Base-by-base conservation (phyloP, 2,888 invertebrate genomes). In the Pyrrhosoma nymphula region DNA sequence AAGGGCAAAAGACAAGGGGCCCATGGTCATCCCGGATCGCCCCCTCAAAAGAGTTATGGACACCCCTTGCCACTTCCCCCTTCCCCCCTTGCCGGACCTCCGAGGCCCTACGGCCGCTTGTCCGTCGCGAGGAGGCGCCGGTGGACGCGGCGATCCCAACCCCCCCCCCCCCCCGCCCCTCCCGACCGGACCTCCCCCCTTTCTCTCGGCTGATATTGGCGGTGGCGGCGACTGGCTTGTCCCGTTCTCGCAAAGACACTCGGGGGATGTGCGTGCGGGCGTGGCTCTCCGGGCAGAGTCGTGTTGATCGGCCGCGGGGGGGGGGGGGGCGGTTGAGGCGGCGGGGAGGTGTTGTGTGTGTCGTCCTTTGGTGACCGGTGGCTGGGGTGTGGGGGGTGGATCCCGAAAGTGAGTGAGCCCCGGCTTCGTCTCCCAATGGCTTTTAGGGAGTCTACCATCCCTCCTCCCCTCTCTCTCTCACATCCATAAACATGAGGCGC, bases 401-500 rank as follows among this genome's bases (percentile, higher is more conserved):
- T n/a, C n/a, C n/a, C 14, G 10, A 47, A 3, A 20, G 26, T 23
- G 55, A 23, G 55, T 0, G 89, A 89, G 89, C 23, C 89, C 47
- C 89, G 56, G 89, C 47, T 89, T 89, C 89, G 56, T 55, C n/a
- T 26, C 56, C 89, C 89, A 47, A 56, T 89, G 89, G 55, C 88
- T 82, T 82, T 82, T 35, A 35, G 56, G 55, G 56, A n/a, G n/a
- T 56, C 69, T 10, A 26, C 4, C 12, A 10, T 47, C 2, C 8
- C 8, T 47, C 47, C 47, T n/a, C n/a, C n/a, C n/a, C n/a, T n/a
- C 47, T 47, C 47, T 47, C 47, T 47, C 8, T 26, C 69, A 0
- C 89, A 89, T 89, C 55, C 89, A 89, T 89, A 89, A n/a, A 26
- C 89, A 89, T 89, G 56, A 56, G 89, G 23, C 23, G 89, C 89